Evolutionary conservation across 1,140 invertebrate species (phyloP), one percentile per base, ranked within the genome.

Genomic region (Pogonognathellus flavescens): DNA sequence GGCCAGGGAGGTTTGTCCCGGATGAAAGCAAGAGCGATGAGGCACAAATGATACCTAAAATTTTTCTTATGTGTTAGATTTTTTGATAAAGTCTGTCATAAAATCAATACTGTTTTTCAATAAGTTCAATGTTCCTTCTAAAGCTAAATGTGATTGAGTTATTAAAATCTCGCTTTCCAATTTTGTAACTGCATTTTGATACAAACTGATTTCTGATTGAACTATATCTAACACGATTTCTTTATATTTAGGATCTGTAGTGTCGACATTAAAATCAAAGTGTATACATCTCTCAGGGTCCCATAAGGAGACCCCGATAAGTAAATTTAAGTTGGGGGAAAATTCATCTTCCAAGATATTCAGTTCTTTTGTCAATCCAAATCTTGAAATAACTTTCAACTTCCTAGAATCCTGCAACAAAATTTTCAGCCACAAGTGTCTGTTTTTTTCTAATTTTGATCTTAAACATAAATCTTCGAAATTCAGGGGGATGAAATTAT

Each of bases 11-110:
- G 94, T 94, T 72, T 93, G 92, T 89, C 96, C 96, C 91, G 96
- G 96, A 93, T 97, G 96, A 93, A 97, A 97, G 93, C 96, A 97
- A 25, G 87, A 87, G 62, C 91, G 88, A 55, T 82, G 59, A 2
- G 86, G 87, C 11, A 20, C 52, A 20, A 86, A 18, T 41, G 82
- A 53, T 41, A 84, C 80, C 84, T 87, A 60, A 20, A 76, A 62
- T 59, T 6, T n/a, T n/a, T 85, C 13, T 80, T 25, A 31, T 41
- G 31, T 1, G 60, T 66, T 83, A 83, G 50, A 62, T 16, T 83
- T 41, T 49, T 31, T 13, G 49, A 49, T 10, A 70, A 84, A 72
- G 6, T 10, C 11, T 11, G 18, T 70, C 85, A 86, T 70, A 25
- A 83, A 72, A 2, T 18, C 16, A 57, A 83, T 18, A 41, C 41